Percentiles rank a stretch among this genome's conserved stretches.
These are phyloP conservation scores for Sebastes taczanowskii DNA, from an alignment of 2,797 vertebrate species.

Conservation along the genomic window DNA sequence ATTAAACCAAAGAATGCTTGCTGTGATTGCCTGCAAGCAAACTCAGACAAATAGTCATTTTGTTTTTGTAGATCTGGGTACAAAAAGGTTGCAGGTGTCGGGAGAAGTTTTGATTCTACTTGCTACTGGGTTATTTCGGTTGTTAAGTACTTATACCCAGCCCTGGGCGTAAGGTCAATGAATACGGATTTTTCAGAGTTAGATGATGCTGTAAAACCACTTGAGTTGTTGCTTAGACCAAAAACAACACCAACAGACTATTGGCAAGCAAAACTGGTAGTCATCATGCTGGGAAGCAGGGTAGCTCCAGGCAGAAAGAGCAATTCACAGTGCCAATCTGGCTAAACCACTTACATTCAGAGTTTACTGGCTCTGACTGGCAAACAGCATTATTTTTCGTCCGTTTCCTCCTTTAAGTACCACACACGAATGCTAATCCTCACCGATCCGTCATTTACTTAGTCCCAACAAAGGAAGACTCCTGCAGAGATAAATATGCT, in stretches of 20 bases:
- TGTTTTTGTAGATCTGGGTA: no score
- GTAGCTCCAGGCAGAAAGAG: not conserved
- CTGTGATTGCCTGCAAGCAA: no score
- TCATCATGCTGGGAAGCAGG: not conserved
- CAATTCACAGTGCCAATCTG: not conserved
- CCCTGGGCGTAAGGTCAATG: not conserved
- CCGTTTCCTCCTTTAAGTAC: not conserved
- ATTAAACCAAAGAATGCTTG: no score
- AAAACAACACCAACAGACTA: not conserved
- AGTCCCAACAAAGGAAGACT: not conserved
- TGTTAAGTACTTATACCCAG: no score
- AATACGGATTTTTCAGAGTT: not conserved
- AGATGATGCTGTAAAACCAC: not conserved
- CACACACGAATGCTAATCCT: not conserved
- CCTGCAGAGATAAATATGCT: constrained; percentile 3
- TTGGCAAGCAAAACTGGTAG: not conserved
- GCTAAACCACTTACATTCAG: not conserved
- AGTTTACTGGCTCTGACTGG: not conserved
- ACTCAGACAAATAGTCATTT: no score
- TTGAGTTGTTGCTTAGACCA: not conserved
- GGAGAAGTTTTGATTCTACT: no score
- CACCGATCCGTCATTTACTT: constrained; percentile 1
- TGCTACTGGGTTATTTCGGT: no score
- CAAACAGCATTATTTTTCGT: not conserved
- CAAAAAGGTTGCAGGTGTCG: no score